A percentile compares a stretch with the other conserved stretches of the same genome.
phyloP scores from a whole-genome alignment of 2,888 invertebrate species.

The Dendrolimus pini region DNA sequence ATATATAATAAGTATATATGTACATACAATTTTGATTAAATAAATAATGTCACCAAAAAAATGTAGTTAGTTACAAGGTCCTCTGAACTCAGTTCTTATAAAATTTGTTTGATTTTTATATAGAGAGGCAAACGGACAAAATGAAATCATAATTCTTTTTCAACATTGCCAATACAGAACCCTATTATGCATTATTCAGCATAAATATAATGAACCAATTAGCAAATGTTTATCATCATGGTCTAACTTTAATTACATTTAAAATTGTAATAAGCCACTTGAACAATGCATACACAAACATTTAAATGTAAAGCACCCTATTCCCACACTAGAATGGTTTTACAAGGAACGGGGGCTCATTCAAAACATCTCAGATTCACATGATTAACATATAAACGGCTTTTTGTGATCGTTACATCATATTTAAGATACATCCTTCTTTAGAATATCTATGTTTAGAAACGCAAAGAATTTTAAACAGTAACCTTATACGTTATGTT shows the following conservation, averaged over 20 bases:
- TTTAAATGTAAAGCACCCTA: slow-evolving; percentile 7
- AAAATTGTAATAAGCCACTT: not conserved
- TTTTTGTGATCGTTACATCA: slow-evolving; percentile 22
- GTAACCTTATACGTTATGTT: slow-evolving; percentile 4
- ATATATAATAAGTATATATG: too few species aligned
- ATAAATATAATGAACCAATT: not conserved
- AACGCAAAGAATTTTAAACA: slow-evolving; percentile 29
- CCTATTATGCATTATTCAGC: too few species aligned
- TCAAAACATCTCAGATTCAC: slow-evolving; percentile 18
- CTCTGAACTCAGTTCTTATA: too few species aligned
- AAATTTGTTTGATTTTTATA: too few species aligned
- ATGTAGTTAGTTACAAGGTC: too few species aligned
- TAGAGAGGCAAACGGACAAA: too few species aligned
- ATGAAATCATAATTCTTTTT: too few species aligned
- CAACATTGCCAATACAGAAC: too few species aligned
- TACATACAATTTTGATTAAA: too few species aligned
- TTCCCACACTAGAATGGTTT: slow-evolving; percentile 6
- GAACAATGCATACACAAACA: not conserved
- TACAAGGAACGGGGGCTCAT: slow-evolving; percentile 5
- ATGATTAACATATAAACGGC: slow-evolving; percentile 32
- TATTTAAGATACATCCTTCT: slow-evolving; percentile 26
- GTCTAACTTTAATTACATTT: not conserved
- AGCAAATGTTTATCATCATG: not conserved
- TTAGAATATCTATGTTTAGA: slow-evolving; percentile 18
- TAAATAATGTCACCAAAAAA: too few species aligned